These are phyloP conservation scores for Rambutsinella grinnellia DNA, from an alignment of 2,888 invertebrate genomes.

Conservation along the genomic window DNA sequence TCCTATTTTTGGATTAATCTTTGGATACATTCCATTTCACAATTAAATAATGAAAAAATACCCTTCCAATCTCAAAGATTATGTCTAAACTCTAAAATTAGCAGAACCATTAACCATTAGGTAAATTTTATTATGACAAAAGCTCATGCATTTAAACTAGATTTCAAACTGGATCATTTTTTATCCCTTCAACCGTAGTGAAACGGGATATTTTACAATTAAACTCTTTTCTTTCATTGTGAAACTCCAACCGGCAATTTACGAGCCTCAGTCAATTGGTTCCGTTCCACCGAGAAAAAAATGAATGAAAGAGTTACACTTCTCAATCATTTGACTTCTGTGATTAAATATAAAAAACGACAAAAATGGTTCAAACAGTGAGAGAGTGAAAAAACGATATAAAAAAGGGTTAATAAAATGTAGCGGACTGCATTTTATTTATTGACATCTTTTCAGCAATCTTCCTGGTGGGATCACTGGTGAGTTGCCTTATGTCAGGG, in stretches of 20 bases:
- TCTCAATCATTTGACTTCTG: not conserved
- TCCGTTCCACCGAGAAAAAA: constrained; percentile 10
- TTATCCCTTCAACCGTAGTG: not conserved
- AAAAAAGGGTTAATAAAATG: constrained; percentile 17
- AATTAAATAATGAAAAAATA: not conserved
- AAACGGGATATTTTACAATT: not conserved
- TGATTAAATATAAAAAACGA: constrained; percentile 17
- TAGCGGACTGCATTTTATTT: not conserved
- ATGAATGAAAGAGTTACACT: constrained; percentile 4
- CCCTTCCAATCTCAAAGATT: not conserved
- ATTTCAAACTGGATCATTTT: not conserved
- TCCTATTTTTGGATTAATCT: not conserved
- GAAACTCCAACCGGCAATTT: not conserved
- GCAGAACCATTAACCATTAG: not conserved
- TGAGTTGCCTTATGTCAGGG: constrained; percentile 9
- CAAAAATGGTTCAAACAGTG: not conserved
- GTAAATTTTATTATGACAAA: not conserved
- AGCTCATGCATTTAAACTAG: not conserved
- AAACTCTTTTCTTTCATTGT: not conserved
- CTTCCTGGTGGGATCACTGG: constrained; percentile 1
- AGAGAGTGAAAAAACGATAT: not conserved
- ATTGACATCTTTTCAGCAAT: not conserved
- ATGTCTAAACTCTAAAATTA: not conserved
- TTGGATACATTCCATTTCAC: not conserved
- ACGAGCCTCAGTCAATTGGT: constrained; percentile 28